Evolutionary conservation across 1,140 invertebrate species (phyloP), one percentile per base, ranked within the genome.

Genomic region (Heterodera schachtii): DNA sequence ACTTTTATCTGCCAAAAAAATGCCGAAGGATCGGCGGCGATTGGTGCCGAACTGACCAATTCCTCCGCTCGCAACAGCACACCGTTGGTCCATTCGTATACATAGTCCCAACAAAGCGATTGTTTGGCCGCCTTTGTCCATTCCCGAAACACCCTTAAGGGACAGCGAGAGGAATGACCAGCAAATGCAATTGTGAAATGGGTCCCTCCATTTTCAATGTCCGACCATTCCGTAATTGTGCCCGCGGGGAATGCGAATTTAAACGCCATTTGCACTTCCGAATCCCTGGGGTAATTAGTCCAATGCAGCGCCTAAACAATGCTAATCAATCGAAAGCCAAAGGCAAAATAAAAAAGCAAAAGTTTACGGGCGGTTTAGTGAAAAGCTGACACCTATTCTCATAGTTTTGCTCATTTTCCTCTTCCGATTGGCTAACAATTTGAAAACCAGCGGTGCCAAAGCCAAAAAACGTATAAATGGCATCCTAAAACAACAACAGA

Each of bases 201-300:
- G 13, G 21, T 70, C 41, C 19, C 3, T 16, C 64, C 11, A 11
- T 21, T 21, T 13, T 31, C 9, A 64, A 76, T 41, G 13, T 60
- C 52, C 5, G 6, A 76, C 71, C 71, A 73, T 41, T 84, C 83
- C 8, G 78, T 49, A n/a, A 83, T 70, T 46, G 82, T 75, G 5
- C 84, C 84, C 21, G 76, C 46, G n/a, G 85, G 85, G 43, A 86
- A 87, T 0, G 52, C 83, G 64, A 86, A 85, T 80, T 86, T 86
- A 52, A 86, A 87, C 19, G 82, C 69, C 31, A 87, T 66, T 80
- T 86, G 85, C 47, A 86, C 73, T 66, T 86, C 85, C 7, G 85
- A 66, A 44, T 86, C 85, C 47, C 85, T 78, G 6, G 85, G 85
- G 66, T 82, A 87, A 75, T 86, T 75, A 16, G 83, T 84, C 85